Percentiles rank a stretch among this genome's conserved stretches.
Evolutionary conservation across 1,140 invertebrate species (phyloP).

Genomic region (Bilobella aurantiaca): DNA sequence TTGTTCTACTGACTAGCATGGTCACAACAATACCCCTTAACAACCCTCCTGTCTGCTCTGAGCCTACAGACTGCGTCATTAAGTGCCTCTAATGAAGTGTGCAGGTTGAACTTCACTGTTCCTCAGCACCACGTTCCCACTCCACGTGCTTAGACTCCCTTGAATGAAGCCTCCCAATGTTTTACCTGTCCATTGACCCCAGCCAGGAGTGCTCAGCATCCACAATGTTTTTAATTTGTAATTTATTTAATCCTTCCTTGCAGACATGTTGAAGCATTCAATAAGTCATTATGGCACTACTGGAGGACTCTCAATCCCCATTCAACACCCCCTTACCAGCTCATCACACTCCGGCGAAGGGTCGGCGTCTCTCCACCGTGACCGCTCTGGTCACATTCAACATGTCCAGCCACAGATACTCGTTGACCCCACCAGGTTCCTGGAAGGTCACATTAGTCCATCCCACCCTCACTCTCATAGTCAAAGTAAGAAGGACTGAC

Average conservation of each 20-base stretch:
- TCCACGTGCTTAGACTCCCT: no score
- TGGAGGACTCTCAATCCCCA: constrained; percentile 20
- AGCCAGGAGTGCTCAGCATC: not conserved
- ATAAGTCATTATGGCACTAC: constrained; percentile 32
- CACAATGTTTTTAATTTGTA: not conserved
- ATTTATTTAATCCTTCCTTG: not conserved
- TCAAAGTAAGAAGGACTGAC: constrained; percentile 28
- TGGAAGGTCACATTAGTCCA: constrained; percentile 24
- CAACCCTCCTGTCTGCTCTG: no score
- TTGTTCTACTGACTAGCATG: no score
- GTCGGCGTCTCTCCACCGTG: constrained; percentile 18
- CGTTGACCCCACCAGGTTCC: constrained; percentile 27
- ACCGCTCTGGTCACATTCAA: constrained; percentile 9
- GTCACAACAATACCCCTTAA: no score
- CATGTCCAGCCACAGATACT: constrained; percentile 9
- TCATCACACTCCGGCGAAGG: constrained; percentile 33
- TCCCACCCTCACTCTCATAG: constrained; percentile 25
- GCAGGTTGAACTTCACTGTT: not conserved
- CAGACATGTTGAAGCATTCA: constrained; percentile 34
- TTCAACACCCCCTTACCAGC: constrained; percentile 30
- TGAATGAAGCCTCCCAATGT: no score
- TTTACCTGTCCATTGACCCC: not conserved
- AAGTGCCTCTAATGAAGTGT: not conserved
- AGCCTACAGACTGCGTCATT: no score
- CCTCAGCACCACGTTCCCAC: no score